Evolutionary conservation across 92 coral and sea anemone genomes (phyloP), one percentile per base, ranked within the genome.

Genomic region (Heteractis magnifica): DNA sequence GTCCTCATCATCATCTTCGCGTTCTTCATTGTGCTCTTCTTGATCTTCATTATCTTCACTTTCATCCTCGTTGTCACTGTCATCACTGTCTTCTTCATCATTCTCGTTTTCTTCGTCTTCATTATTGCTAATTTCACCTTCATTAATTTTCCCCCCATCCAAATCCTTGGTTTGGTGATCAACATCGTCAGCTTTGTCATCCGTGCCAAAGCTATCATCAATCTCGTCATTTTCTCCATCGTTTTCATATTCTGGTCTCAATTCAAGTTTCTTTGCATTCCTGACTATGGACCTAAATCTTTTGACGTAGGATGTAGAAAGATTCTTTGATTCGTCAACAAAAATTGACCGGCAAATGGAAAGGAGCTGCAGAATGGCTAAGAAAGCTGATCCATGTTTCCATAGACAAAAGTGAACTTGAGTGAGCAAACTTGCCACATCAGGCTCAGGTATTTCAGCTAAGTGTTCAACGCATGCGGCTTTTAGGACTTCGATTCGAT

Each of bases 401-500:
- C 90, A 88, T 44, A 88, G 64, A n/a, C 62, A 78, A 48, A 77
- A 83, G 34, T 88, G 86, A 14, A 83, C 71, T 19, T 88, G 84
- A 49, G 86, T 68, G 10, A 88, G 85, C 4, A 74, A 68, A 13
- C 79, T 56, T 1, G 86, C 55, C 13, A 56, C 15, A 50, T 83
- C 80, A 18, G 70, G 56, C n/a, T 59, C 77, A 51, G 84, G 58
- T 78, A 58, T 73, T 6, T 72, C 50, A 52, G 0, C 74, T 79
- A 88, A 72, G 65, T 78, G 55, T 75, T 88, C 90, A 58, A 71
- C 74, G 10, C 90, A 88, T 13, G 87, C 87, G 72, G 90, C 90
- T 79, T 88, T 88, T 68, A 88, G 41, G 53, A 88, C 19, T 12
- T 50, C 59, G 81, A 88, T 53, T 52, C 90, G 79, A 60, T 72